Base-by-base conservation (phyloP, 1,140 invertebrate genomes). In the Brachionus sp. region DNA sequence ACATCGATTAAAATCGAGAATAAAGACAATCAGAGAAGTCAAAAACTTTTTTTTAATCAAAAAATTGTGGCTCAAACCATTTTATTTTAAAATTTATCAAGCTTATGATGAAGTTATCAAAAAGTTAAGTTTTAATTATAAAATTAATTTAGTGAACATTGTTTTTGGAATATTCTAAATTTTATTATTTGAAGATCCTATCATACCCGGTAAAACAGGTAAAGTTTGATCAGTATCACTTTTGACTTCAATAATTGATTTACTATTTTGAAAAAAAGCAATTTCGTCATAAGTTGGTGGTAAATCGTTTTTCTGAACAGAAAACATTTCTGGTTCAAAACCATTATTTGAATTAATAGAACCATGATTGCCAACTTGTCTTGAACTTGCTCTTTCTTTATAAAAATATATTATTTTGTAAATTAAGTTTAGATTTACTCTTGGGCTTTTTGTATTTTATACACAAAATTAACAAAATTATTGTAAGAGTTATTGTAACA, bases 271-370 rank as follows among this genome's bases (percentile, higher is more conserved):
- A 70, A 70, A 70, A 70, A 70, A 39, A 16, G 7, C 6, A 70
- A 70, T 70, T 39, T 70, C 66, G n/a, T 70, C 66, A 70, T 70
- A 70, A 16, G 33, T n/a, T 70, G 66, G 66, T 9, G 66, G 66
- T 19, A 19, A 19, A 7, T 70, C 66, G 37, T 39, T 70, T 39
- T 70, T 70, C 7, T 37, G 66, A 16, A 70, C 19, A 70, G n/a
- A 39, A 39, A 70, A 70, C 35, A 70, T 37, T 4, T 39, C 37
- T 9, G 66, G n/a, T 3, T 70, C 35, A 10, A 70, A 70, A 2
- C 66, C 66, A 39, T 42, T 70, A 13, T 37, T 19, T 10, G 33
- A 6, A 39, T 42, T 39, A 16, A 7, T 0, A 9, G 12, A 19
- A 39, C 5, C 13, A 19, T 39, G 33, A 25, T 37, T 37, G n/a